These are phyloP conservation scores for Limanda limanda DNA, from an alignment of 2,113 vertebrate species.

Conservation along the genomic window DNA sequence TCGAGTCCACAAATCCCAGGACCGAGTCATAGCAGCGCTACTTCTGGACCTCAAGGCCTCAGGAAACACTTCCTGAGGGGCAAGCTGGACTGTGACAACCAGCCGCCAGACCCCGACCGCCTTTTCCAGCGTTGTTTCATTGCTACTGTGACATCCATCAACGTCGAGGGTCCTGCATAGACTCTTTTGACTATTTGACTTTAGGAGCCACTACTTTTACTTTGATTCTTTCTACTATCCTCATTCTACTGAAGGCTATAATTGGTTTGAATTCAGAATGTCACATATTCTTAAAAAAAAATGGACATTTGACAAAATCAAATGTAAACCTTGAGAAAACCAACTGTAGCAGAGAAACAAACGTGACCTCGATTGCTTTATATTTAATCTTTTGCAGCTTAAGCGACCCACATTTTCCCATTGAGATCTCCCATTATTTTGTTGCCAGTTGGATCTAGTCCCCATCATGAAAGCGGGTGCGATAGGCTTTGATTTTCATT, in stretches of 20 bases:
- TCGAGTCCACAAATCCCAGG: constrained; percentile 61
- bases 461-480: no score
- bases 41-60: constrained; percentile 71
- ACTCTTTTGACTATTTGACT: neutral
- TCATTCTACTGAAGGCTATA: neutral
- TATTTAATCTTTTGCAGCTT: no score
- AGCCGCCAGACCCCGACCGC: constrained; percentile 72
- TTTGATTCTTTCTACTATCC: neutral
- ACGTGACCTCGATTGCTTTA: no score
- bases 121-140: constrained; percentile 84
- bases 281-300: no score
- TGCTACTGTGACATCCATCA: constrained; percentile 73
- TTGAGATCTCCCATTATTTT: no score
- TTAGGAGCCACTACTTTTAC: neutral
- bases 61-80: constrained; percentile 77
- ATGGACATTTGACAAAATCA: no score
- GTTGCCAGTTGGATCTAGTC: no score
- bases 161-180: constrained; percentile 78
- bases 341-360: no score
- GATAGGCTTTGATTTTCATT: neutral
- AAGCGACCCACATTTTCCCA: no score
- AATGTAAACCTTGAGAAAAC: no score
- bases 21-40: constrained; percentile 42
- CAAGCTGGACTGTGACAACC: constrained; percentile 81
- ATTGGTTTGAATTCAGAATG: no score